A percentile compares a stretch with the other conserved stretches of the same genome.
phyloP scores from a whole-genome alignment of 1,140 invertebrate genomes.

The Euglossa dilemma region DNA sequence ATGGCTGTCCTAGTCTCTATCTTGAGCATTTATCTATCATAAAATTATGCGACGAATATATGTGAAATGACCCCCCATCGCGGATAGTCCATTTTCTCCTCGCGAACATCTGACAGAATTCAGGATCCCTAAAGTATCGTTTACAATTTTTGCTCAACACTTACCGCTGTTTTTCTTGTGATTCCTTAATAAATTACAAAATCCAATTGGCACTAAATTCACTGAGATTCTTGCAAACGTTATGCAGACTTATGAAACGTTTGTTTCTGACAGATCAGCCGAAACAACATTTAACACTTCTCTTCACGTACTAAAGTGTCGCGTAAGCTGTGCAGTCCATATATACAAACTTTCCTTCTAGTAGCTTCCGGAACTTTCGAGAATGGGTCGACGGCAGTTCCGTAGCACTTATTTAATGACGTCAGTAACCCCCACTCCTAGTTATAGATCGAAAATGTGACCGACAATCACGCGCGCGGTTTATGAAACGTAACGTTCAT shows the following conservation, averaged over 20 bases:
- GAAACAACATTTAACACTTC: constrained; percentile 59
- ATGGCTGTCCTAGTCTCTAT: background rate
- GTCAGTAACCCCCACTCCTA: constrained; percentile 46
- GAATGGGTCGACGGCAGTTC: constrained; percentile 70
- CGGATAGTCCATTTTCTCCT: constrained; percentile 17
- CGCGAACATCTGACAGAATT: constrained; percentile 46
- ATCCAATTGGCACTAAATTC: constrained; percentile 51
- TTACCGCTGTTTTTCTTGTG: constrained; percentile 33
- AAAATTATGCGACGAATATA: constrained; percentile 9
- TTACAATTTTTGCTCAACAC: constrained; percentile 8
- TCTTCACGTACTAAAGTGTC: constrained; percentile 74
- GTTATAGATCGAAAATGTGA: constrained; percentile 30
- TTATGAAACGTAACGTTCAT: constrained; percentile 19
- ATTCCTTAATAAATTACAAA: background rate
- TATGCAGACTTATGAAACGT: background rate
- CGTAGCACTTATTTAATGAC: constrained; percentile 58
- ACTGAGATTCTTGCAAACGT: constrained; percentile 1
- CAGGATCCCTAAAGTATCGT: background rate
- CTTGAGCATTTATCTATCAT: background rate
- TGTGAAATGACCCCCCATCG: background rate
- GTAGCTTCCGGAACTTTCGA: constrained; percentile 80
- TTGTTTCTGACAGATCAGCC: constrained; percentile 24
- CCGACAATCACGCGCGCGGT: constrained; percentile 9
- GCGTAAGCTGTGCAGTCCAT: constrained; percentile 71
- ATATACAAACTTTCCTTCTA: constrained; percentile 77